Conservation (phyloP, 2,888 invertebrate genomes). For the Hyppa rectilinea region DNA sequence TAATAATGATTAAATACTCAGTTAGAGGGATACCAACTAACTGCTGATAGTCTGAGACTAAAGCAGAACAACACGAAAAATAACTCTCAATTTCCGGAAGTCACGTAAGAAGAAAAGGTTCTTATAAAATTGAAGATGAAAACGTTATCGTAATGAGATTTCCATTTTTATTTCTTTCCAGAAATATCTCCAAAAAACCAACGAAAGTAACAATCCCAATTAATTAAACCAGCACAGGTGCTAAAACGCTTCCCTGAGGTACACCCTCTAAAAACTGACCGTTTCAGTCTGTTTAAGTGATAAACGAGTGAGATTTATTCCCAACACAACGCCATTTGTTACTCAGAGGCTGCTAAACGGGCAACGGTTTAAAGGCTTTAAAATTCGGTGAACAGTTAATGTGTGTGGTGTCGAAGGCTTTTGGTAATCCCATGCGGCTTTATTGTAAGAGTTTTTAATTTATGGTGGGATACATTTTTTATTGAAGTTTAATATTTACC, state of each 20-base stretch:
- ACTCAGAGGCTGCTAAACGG: slow-evolving; percentile 80
- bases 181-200: too few species aligned
- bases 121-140: background rate
- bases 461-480: background rate
- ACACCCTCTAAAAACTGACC: slow-evolving; percentile 71
- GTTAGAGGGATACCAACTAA: too few species aligned
- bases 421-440: slow-evolving; percentile 21
- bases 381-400: slow-evolving; percentile 74
- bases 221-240: slow-evolving; percentile 66
- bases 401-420: slow-evolving; percentile 70
- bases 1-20: too few species aligned
- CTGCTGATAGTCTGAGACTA: too few species aligned
- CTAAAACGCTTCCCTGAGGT: slow-evolving; percentile 74
- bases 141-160: background rate
- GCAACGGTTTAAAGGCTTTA: slow-evolving; percentile 75
- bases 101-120: background rate
- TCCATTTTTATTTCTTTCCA: too few species aligned
- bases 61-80: too few species aligned
- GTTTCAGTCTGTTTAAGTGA: slow-evolving; percentile 78
- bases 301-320: slow-evolving; percentile 85
- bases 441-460: background rate
- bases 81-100: background rate
- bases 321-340: slow-evolving; percentile 80
- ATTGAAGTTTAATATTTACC: background rate
- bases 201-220: slow-evolving; percentile 24